Base-by-base conservation (phyloP, 2,797 vertebrate genomes). In the Sternarchorhynchus goeldii region DNA sequence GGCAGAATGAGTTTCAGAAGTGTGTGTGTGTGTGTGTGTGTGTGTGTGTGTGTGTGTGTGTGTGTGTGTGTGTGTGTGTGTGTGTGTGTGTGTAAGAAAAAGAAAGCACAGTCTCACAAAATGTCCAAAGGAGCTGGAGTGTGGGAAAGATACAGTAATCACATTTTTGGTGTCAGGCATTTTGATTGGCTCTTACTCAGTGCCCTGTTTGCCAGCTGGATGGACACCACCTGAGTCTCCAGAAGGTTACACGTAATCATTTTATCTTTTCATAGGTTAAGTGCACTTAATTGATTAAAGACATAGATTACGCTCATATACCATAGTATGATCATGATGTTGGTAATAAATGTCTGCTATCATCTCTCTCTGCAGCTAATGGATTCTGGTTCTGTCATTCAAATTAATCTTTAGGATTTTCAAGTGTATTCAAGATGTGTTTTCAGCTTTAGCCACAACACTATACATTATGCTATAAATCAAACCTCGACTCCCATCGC, bases 231-330 rank as follows among this genome's bases (percentile, higher is more conserved):
- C 83, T 34, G 68, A 75, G 79, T 84, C 82, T 79, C 0, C 81
- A 85, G 88, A 88, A 86, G 84, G 86, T 85, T 7, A 73, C 73
- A 77, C 80, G 50, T 86, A 87, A 88, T 88, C 85, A 78, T 88
- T 87, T 88, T 87, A 84, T 78, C 64, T 84, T 87, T 85, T 83
- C 85, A 87, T 87, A 80, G 83, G 83, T 88, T 90, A 88, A 90
- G 90, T 88, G 73, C 80, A 83, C 87, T 80, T 87, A 82, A 88
- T 83, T 85, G 79, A 89, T 89, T 88, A 73, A 85, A 83, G 78
- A 85, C 53, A 17, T 39, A n/a, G 3, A 41, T 41, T 8, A 1
- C 0, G 56, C 39, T 55, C n/a, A 5, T 41, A 39, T 56, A 55
- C 18, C 12, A 6, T 3, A 1, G 63, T 12, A 6, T 1, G 14